Evolutionary conservation across 1,140 invertebrate species (phyloP), one percentile per base, ranked within the genome.

Genomic region (Macrocentrus cingulum): DNA sequence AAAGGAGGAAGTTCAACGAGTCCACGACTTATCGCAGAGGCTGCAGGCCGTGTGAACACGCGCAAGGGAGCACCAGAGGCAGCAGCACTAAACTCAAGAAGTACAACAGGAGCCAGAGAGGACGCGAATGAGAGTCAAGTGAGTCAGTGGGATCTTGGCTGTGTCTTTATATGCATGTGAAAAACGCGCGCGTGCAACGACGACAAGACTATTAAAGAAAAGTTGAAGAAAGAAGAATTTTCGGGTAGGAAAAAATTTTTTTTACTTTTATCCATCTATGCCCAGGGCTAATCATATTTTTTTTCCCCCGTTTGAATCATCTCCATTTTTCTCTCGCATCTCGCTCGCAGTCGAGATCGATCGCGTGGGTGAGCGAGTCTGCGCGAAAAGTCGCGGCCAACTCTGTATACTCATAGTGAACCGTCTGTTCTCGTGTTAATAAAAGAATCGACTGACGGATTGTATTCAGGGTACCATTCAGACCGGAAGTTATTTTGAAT

Each of bases 351-450:
- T 5, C 4, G 25, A 29, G 25, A 29, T 29, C 25, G 25, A 29
- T 29, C 25, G 41, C 18, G 41, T 42, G 41, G 4, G 41, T 42
- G 41, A 5, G 41, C 18, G 41, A 16, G 41, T 16, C 41, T 42
- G 41, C 9, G 41, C 41, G 41, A 42, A 42, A 42, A 16, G 16
- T 39, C 13, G 36, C 36, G 36, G 13, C 36, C 36, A 39, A 39
- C 36, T n/a, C n/a, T n/a, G n/a, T n/a, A n/a, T n/a, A n/a, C n/a
- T 5, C 25, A 29, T 9, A 39, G 13, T 5, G 13, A 39, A 11
- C 36, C 36, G 36, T 39, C 36, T 39, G 36, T 39, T 39, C 36
- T 39, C 36, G 8, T n/a, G 4, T 39, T 41, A 41, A 41, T 41
- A 41, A 9, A 18, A 3, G 18, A 16, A 44, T 15, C 16, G 42